Evolutionary conservation across 1,140 invertebrate species (phyloP).

Genomic region (Leptinotarsa defecta): DNA sequence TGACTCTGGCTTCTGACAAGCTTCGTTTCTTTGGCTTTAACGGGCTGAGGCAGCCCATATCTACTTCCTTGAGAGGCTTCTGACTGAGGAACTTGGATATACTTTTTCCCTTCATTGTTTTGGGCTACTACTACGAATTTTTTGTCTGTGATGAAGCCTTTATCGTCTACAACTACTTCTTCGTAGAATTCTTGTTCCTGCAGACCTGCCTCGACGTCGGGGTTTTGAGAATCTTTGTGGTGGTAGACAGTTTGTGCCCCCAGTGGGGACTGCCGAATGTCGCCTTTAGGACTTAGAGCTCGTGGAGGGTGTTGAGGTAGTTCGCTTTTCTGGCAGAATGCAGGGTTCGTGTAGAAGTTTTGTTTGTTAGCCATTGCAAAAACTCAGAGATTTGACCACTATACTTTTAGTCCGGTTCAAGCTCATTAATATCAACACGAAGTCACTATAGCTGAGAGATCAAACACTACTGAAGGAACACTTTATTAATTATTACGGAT

Average conservation of each 20-base stretch:
- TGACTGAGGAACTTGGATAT: slow-evolving; percentile 27
- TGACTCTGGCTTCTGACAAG: slow-evolving; percentile 30
- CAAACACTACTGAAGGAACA: background rate
- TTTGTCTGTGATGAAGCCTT: slow-evolving; percentile 51
- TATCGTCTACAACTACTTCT: slow-evolving; percentile 54
- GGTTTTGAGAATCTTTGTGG: slow-evolving; percentile 29
- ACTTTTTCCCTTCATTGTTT: slow-evolving; percentile 40
- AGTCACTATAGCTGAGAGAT: background rate
- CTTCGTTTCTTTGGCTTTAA: slow-evolving; percentile 22
- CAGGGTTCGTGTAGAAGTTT: slow-evolving; percentile 72
- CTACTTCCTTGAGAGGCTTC: slow-evolving; percentile 22
- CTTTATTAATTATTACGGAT: slow-evolving; percentile 15
- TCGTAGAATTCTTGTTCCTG: slow-evolving; percentile 55
- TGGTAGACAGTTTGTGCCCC: slow-evolving; percentile 47
- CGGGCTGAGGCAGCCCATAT: slow-evolving; percentile 2
- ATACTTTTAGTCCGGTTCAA: background rate
- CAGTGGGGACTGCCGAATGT: slow-evolving; percentile 51
- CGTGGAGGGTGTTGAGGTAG: slow-evolving; percentile 58
- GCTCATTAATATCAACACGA: background rate
- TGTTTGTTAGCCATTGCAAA: slow-evolving; percentile 38
- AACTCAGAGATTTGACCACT: background rate
- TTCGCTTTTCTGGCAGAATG: slow-evolving; percentile 77
- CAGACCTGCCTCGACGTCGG: slow-evolving; percentile 40
- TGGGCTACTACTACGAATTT: slow-evolving; percentile 51
- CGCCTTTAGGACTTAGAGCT: slow-evolving; percentile 53